A percentile compares a stretch with the other conserved stretches of the same genome.
Conservation (phyloP, 1,140 invertebrate species). For the Drosophila grimshawi region DNA sequence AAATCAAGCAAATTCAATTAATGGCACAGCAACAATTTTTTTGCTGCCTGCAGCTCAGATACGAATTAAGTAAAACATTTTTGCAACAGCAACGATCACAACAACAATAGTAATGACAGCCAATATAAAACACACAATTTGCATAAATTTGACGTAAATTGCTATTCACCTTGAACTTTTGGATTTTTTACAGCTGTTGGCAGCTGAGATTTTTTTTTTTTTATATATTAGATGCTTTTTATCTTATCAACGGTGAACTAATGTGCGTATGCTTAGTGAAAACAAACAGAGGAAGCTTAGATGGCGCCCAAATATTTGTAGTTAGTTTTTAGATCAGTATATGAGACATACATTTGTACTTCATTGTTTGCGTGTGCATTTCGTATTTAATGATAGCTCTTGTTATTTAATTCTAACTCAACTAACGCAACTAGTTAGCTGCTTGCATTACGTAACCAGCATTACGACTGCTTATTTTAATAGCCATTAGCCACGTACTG, state of each 20-base stretch:
- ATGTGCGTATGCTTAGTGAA: conserved; percentile 14
- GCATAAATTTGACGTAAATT: conserved; percentile 29
- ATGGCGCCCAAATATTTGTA: conserved; percentile 17
- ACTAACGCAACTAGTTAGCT: conserved; percentile 11
- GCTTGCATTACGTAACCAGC: conserved; percentile 64
- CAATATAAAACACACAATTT: conserved; percentile 24
- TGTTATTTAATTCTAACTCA: conserved; percentile 11
- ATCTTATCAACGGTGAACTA: conserved; percentile 13
- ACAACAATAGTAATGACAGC: conserved; percentile 1
- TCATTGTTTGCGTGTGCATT: neutral
- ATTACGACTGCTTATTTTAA: conserved; percentile 51
- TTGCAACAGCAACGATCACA: neutral
- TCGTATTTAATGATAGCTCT: conserved; percentile 6
- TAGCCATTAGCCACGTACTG: conserved; percentile 50
- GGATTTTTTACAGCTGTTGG: neutral
- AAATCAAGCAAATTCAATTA: conserved; percentile 77
- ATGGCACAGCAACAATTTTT: conserved; percentile 44
- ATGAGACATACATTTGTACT: neutral
- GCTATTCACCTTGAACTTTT: conserved; percentile 26
- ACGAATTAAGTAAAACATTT: conserved; percentile 42
- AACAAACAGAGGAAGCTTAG: conserved; percentile 1
- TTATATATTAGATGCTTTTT: conserved; percentile 1
- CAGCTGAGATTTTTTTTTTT: neutral
- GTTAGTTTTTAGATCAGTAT: no score
- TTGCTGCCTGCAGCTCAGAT: conserved; percentile 35